These are phyloP conservation scores for Philaethria dido DNA, from an alignment of 2,888 invertebrate genomes.

Conservation along the genomic window DNA sequence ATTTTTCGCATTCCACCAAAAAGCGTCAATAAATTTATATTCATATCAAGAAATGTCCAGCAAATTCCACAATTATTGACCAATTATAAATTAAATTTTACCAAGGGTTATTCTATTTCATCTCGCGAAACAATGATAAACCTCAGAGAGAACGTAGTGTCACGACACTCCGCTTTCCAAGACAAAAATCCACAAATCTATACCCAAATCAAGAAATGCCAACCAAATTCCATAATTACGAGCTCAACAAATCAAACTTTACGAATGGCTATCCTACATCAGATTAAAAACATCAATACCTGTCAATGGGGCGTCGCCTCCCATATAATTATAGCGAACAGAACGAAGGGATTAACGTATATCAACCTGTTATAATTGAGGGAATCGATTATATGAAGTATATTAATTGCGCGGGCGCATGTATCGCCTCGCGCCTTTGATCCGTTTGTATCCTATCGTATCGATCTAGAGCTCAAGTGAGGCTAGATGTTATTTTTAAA, in stretches of 20 bases:
- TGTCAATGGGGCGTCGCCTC: conserved; percentile 82
- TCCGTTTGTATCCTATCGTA: conserved; percentile 24
- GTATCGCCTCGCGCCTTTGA: conserved; percentile 55
- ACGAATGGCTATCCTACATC: conserved; percentile 83
- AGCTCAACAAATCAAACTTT: conserved; percentile 78
- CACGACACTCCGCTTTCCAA: no score
- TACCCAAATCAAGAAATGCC: conserved; percentile 63
- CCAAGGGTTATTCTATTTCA: no score
- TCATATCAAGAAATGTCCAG: no score
- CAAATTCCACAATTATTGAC: no score
- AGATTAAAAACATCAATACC: conserved; percentile 84
- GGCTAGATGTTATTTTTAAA: conserved; percentile 24
- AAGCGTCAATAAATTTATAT: no score
- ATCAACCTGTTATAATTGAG: conserved; percentile 82
- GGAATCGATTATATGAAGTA: conserved; percentile 83
- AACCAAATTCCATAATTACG: conserved; percentile 83
- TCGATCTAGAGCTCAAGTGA: conserved; percentile 28
- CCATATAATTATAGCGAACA: conserved; percentile 82
- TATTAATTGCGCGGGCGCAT: conserved; percentile 80
- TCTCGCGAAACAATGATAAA: no score
- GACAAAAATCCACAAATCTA: no score
- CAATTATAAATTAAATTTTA: no score
- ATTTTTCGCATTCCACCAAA: no score
- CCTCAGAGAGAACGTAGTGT: no score
- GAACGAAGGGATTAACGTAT: conserved; percentile 81